Evolutionary conservation across 2,113 vertebrate genomes (phyloP).

Genomic region (Pterocles orientalis): DNA sequence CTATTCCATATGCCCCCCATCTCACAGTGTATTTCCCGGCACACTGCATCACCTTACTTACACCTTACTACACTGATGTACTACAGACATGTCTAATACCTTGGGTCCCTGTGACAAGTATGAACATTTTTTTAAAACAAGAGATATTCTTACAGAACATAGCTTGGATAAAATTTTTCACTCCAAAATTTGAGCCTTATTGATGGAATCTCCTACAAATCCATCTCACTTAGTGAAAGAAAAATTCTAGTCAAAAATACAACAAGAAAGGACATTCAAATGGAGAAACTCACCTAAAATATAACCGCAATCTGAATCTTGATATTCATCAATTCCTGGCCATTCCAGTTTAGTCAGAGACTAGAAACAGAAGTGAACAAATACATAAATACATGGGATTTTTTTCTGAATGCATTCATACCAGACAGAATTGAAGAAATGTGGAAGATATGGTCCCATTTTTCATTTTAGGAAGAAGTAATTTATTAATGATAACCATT

Average conservation of each 20-base stretch:
- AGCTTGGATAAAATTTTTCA: not conserved
- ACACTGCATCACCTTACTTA: not conserved
- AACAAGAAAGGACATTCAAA: not conserved
- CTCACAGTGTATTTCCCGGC: not conserved
- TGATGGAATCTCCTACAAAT: not conserved
- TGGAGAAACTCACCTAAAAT: not conserved
- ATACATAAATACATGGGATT: not conserved
- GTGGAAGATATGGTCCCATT: not conserved
- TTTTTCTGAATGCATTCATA: not conserved
- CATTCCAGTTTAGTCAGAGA: not conserved
- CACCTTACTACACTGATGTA: not conserved
- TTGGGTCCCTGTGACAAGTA: not conserved
- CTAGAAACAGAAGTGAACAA: not conserved
- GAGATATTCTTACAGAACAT: not conserved
- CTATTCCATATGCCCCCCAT: not conserved
- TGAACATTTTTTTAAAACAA: not conserved
- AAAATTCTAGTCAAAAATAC: not conserved
- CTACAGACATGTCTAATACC: not conserved
- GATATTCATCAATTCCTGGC: not conserved
- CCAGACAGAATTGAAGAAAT: not conserved
- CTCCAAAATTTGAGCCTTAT: not conserved
- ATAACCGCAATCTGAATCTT: not conserved
- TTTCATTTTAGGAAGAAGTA: not conserved
- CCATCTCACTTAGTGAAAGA: not conserved
- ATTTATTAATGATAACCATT: not conserved